A percentile compares a stretch with the other conserved stretches of the same genome.
Evolutionary conservation across 2,888 invertebrate species (phyloP).

Genomic region (Epinotia ramella): DNA sequence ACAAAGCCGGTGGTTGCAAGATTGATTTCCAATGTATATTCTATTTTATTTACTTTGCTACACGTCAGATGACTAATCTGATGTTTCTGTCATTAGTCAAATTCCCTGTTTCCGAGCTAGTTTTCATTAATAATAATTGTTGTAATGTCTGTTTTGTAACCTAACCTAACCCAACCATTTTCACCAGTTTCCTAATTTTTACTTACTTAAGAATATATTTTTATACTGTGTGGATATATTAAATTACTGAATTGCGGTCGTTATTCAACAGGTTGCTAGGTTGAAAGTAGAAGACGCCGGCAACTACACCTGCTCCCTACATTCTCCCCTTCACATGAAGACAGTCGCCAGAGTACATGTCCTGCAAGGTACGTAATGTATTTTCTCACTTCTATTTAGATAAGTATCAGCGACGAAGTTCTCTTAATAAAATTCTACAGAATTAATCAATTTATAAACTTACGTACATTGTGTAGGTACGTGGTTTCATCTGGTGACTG

Average conservation of each 20-base stretch:
- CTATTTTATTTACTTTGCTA: too few relatives aligned
- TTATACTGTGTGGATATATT: background rate
- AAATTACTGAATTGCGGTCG: background rate
- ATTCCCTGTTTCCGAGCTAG: too few relatives aligned
- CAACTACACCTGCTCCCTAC: slow-evolving; percentile 88
- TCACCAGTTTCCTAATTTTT: too few relatives aligned
- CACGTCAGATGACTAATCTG: too few relatives aligned
- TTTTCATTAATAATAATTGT: too few relatives aligned
- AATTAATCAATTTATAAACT: too few relatives aligned
- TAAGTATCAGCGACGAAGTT: slow-evolving; percentile 9
- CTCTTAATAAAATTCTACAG: too few relatives aligned
- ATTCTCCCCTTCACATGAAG: slow-evolving; percentile 81
- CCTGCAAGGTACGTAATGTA: slow-evolving; percentile 84
- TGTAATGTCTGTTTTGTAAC: too few relatives aligned
- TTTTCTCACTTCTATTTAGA: slow-evolving; percentile 22
- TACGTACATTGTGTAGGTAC: background rate
- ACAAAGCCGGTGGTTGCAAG: too few relatives aligned
- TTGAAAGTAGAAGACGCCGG: slow-evolving; percentile 88
- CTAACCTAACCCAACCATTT: too few relatives aligned
- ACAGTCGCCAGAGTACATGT: slow-evolving; percentile 87
- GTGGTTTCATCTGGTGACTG: background rate
- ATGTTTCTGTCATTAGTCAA: too few relatives aligned
- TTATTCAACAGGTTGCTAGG: slow-evolving; percentile 83
- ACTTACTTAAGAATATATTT: background rate
- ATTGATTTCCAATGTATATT: too few relatives aligned